Conservation (phyloP, 2,797 vertebrate genomes). For the Sternotherus odoratus region DNA sequence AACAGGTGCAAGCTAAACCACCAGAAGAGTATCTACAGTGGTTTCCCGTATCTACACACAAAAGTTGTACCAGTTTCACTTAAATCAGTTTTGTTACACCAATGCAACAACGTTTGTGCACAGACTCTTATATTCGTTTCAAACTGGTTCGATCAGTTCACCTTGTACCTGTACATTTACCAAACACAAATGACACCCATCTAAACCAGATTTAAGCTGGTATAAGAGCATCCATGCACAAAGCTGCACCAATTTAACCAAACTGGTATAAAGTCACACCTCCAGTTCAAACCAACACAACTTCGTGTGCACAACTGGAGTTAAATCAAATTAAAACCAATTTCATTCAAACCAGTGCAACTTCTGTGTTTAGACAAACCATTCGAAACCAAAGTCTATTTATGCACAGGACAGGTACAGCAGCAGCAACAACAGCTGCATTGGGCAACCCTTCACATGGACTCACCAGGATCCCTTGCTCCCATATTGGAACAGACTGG, state of each 20-base stretch:
- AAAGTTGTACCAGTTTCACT: background rate
- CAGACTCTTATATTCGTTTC: background rate
- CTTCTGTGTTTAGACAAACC: background rate
- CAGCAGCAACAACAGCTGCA: accelerated
- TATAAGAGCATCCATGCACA: background rate
- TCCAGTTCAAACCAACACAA: background rate
- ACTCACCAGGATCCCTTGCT: background rate
- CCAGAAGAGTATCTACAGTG: background rate
- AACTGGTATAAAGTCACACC: background rate
- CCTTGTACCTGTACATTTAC: background rate
- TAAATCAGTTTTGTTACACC: background rate
- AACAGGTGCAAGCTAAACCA: background rate
- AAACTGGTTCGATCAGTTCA: background rate
- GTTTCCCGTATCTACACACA: background rate
- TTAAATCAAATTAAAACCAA: too few relatives aligned
- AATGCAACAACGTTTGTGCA: background rate
- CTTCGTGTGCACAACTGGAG: background rate
- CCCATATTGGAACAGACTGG: background rate
- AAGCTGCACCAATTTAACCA: background rate
- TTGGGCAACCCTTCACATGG: background rate
- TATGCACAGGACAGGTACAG: background rate
- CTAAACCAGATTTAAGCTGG: background rate
- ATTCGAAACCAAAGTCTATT: background rate
- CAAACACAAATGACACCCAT: background rate
- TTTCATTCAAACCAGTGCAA: background rate